phyloP scores from a whole-genome alignment of 1,140 invertebrate genomes.

The Matsumurasca onukii region DNA sequence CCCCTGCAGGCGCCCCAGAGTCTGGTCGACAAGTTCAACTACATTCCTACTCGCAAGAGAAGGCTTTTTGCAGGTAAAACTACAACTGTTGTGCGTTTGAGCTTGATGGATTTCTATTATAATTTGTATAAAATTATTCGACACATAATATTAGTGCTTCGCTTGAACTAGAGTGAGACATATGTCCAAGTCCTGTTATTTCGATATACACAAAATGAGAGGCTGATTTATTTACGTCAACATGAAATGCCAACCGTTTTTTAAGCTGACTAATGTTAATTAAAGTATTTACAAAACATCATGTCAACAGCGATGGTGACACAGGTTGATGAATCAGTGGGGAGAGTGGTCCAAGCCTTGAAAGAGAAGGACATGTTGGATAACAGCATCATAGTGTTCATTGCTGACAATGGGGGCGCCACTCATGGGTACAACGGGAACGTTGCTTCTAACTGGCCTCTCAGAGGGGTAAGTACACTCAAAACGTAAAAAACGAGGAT shows the following conservation, averaged over 20 bases:
- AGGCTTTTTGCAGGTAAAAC: slow-evolving; percentile 56
- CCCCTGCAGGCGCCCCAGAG: slow-evolving; percentile 59
- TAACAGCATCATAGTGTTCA: slow-evolving; percentile 59
- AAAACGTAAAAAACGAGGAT: background rate
- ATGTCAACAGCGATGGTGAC: slow-evolving; percentile 61
- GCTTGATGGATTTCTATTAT: background rate
- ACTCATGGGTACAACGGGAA: slow-evolving; percentile 46
- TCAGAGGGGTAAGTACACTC: slow-evolving; percentile 57
- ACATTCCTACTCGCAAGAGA: slow-evolving; percentile 57
- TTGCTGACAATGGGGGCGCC: slow-evolving; percentile 62
- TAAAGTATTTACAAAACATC: no score
- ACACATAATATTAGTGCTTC: background rate
- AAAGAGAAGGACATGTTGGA: slow-evolving; percentile 56
- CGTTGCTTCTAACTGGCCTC: slow-evolving; percentile 63
- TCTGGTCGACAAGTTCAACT: slow-evolving; percentile 54
- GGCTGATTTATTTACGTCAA: no score
- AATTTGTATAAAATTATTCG: background rate
- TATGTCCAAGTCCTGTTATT: no score
- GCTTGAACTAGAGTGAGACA: background rate
- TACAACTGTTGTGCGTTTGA: background rate
- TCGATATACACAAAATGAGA: no score
- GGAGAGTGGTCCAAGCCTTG: slow-evolving; percentile 59
- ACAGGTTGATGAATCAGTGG: slow-evolving; percentile 69
- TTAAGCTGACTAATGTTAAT: no score
- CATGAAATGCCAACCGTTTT: no score